Evolutionary conservation across 2,888 invertebrate species (phyloP).

Genomic region (Meiosimyza platycephala): DNA sequence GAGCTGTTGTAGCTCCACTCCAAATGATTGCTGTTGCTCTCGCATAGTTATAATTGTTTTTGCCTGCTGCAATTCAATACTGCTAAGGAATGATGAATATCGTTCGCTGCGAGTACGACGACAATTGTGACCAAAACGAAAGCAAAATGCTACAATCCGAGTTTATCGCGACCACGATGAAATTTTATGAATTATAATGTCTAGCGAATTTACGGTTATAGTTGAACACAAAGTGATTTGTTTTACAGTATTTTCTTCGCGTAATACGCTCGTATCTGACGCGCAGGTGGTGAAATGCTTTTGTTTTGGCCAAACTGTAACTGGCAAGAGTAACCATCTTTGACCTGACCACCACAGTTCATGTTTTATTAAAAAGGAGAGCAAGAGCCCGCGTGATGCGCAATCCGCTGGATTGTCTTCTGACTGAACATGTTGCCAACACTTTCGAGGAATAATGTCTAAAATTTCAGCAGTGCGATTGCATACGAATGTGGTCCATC

Average conservation of each 20-base stretch:
- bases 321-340: conserved; percentile 27
- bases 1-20: too few relatives aligned
- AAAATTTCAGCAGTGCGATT: conserved; percentile 43
- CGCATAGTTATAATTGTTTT: not conserved
- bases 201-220: conserved; percentile 1
- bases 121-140: conserved; percentile 6
- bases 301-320: conserved; percentile 1
- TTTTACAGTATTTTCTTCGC: not conserved
- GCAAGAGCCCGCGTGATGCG: conserved; percentile 43
- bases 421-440: conserved; percentile 42
- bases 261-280: conserved; percentile 1
- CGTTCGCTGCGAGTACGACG: not conserved
- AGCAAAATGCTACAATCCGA: conserved; percentile 17
- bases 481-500: conserved; percentile 42
- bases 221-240: not conserved
- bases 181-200: conserved; percentile 2
- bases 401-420: conserved; percentile 45
- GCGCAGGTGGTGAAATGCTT: not conserved
- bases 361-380: conserved; percentile 31
- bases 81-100: not conserved
- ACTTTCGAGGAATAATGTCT: conserved; percentile 33
- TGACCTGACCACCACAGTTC: conserved; percentile 45
- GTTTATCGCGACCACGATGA: conserved; percentile 15
- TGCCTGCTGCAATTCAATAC: not conserved
- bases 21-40: not conserved